These are phyloP conservation scores for Drosophila multiciliata DNA, from an alignment of 2,888 invertebrate genomes.

Conservation along the genomic window DNA sequence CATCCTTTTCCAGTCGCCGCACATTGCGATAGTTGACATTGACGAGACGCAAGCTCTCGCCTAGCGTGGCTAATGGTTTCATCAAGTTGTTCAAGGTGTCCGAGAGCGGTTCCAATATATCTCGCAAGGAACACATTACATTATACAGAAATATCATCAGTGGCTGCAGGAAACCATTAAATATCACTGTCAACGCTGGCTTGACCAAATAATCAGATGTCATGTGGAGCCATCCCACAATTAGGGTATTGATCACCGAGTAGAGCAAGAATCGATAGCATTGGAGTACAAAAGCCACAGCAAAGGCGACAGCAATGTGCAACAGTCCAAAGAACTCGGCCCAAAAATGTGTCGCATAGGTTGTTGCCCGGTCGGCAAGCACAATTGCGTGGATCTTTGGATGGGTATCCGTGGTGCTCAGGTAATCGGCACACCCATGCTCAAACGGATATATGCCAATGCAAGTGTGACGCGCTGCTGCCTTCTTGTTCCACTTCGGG, in stretches of 20 bases:
- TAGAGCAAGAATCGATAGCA: conserved; percentile 87
- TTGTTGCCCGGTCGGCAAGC: conserved; percentile 87
- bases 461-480: conserved; percentile 61
- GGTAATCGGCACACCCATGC: conserved; percentile 88
- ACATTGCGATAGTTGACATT: conserved; percentile 74
- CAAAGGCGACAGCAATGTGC: conserved; percentile 87
- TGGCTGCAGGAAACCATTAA: conserved; percentile 89
- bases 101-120: conserved; percentile 88
- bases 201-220: conserved; percentile 89
- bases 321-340: conserved; percentile 88
- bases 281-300: conserved; percentile 88
- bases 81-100: conserved; percentile 86
- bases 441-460: conserved; percentile 90
- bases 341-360: conserved; percentile 88
- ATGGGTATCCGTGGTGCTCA: conserved; percentile 88
- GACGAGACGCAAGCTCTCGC: conserved; percentile 75
- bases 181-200: conserved; percentile 88
- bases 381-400: conserved; percentile 87
- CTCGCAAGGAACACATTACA: conserved; percentile 87
- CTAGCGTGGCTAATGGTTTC: conserved; percentile 78
- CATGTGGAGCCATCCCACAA: conserved; percentile 88
- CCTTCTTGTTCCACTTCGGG: conserved; percentile 66
- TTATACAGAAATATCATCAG: conserved; percentile 88
- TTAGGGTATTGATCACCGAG: conserved; percentile 87
- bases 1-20: conserved; percentile 65